These are phyloP conservation scores for Mesocentrotus franciscanus DNA, from an alignment of 53 echinoderm and acorn worm genomes.

Conservation along the genomic window DNA sequence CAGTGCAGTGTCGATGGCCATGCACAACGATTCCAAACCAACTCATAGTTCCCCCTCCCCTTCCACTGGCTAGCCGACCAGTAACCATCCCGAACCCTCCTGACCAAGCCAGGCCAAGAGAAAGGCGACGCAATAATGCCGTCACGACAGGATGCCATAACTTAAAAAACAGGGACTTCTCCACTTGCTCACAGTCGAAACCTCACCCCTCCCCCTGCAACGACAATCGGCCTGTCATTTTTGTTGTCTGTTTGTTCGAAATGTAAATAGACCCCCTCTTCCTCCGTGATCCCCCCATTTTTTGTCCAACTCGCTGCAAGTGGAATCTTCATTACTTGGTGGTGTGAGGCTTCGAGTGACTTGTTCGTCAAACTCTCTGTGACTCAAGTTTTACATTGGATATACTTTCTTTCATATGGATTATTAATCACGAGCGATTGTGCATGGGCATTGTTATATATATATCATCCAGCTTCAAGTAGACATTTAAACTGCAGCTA, in stretches of 20 bases:
- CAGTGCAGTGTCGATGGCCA: slow-evolving; percentile 10
- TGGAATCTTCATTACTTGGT: slow-evolving; percentile 27
- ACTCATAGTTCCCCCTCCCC: slow-evolving; percentile 10
- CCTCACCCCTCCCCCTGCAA: slow-evolving; percentile 38
- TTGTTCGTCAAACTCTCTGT: slow-evolving; percentile 39
- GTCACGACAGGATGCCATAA: slow-evolving; percentile 62
- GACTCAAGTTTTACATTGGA: slow-evolving; percentile 59
- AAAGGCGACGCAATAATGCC: slow-evolving; percentile 45
- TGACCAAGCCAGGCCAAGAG: not conserved
- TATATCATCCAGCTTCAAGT: not conserved
- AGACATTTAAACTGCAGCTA: not conserved
- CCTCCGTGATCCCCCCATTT: slow-evolving; percentile 35
- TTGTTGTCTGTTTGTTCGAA: slow-evolving; percentile 43
- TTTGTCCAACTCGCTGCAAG: slow-evolving; percentile 38
- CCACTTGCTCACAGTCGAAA: slow-evolving; percentile 46
- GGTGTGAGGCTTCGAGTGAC: slow-evolving; percentile 46
- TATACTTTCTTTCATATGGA: slow-evolving; percentile 44
- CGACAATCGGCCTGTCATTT: slow-evolving; percentile 41
- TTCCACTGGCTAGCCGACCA: slow-evolving; percentile 15
- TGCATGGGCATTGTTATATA: slow-evolving; percentile 46
- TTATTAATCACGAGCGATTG: not conserved
- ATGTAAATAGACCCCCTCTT: slow-evolving; percentile 49
- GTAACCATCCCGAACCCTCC: not conserved
- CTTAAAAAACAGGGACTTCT: slow-evolving; percentile 38
- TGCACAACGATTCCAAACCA: not conserved